These are phyloP conservation scores for Sebastes oblongus DNA, from an alignment of 2,797 vertebrate genomes.

Conservation along the genomic window DNA sequence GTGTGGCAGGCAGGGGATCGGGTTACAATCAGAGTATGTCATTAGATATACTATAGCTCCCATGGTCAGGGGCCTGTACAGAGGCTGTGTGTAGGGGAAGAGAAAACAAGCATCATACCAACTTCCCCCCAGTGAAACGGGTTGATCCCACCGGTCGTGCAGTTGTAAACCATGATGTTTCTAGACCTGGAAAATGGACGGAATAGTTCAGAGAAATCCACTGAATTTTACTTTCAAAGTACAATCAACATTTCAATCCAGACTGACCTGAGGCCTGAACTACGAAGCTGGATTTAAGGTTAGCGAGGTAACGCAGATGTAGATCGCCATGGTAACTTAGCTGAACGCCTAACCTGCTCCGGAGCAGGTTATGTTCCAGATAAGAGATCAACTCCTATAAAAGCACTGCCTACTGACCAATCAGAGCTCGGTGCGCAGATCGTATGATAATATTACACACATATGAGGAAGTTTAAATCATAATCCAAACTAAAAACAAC, in stretches of 20 bases:
- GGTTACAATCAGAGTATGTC: constrained; percentile 10
- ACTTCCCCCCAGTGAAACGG: constrained; percentile 94
- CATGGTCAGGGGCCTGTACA: background rate
- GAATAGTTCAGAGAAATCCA: background rate
- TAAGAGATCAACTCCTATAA: no score
- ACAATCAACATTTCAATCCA: background rate
- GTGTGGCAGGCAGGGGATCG: constrained; percentile 23
- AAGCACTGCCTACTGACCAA: no score
- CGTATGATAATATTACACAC: no score
- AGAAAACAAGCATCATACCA: constrained; percentile 74
- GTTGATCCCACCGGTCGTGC: constrained; percentile 92
- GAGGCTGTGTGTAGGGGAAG: background rate
- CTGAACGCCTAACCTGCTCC: no score
- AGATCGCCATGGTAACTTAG: no score
- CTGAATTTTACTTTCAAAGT: background rate
- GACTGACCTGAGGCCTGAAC: background rate
- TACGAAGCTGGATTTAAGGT: no score
- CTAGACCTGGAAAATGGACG: constrained; percentile 82
- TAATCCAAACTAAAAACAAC: no score
- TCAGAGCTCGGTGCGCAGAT: no score
- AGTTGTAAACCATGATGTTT: constrained; percentile 90
- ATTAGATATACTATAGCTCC: background rate
- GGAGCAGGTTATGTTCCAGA: no score
- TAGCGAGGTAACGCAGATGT: no score
- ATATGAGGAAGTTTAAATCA: no score